phyloP scores from a whole-genome alignment of 2,888 invertebrate species.

The Globia sparganii region DNA sequence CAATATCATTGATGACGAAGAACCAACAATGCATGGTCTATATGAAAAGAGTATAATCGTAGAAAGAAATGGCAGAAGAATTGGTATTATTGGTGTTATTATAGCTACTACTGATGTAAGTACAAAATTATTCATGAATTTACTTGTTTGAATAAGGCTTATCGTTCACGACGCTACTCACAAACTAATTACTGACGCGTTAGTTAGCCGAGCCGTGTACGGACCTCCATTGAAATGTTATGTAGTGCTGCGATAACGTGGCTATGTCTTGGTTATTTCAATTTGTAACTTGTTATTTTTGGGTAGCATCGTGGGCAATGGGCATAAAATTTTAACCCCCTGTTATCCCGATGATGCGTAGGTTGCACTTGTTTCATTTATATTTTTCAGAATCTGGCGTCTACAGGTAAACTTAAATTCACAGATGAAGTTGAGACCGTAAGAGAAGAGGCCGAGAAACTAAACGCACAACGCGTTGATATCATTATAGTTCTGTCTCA shows the following conservation, averaged over 20 bases:
- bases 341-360: not conserved
- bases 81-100: constrained; percentile 95
- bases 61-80: constrained; percentile 91
- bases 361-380: not conserved
- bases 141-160: not conserved
- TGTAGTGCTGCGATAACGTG: not conserved
- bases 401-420: constrained; percentile 92
- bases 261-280: not conserved
- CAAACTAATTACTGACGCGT: not conserved
- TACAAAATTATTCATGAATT: constrained; percentile 24
- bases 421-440: constrained; percentile 92
- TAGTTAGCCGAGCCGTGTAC: not conserved
- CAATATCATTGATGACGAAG: constrained; percentile 93
- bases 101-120: constrained; percentile 83
- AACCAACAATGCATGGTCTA: constrained; percentile 92
- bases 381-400: constrained; percentile 90
- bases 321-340: not conserved
- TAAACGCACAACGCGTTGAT: constrained; percentile 92
- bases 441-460: constrained; percentile 91
- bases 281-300: not conserved
- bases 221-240: not conserved
- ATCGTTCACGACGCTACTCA: not conserved
- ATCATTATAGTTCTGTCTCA: constrained; percentile 96
- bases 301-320: not conserved
- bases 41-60: constrained; percentile 92